Evolutionary conservation across 2,888 invertebrate species (phyloP), one percentile per base, ranked within the genome.

Genomic region (Drosophila engyochracea): DNA sequence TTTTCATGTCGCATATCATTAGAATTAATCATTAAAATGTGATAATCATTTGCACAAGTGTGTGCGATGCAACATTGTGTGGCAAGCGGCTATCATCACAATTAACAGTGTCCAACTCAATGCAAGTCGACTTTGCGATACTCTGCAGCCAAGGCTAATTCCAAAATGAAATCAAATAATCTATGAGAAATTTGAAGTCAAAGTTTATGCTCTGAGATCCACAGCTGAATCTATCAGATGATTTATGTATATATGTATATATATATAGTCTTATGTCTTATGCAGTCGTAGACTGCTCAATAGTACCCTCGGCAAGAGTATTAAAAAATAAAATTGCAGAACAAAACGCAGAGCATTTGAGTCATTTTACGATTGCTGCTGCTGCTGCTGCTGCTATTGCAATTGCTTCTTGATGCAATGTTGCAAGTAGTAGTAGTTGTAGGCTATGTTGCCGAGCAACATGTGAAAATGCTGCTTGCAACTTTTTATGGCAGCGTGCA

Each of bases 11-110:
- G 92, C 91, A 91, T 91, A 86, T 86, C 91, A 91, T 91, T 92
- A 91, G 91, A 90, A 92, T 91, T 91, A 91, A 91, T 91, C 92
- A 92, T 91, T 91, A 92, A 92, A 89, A 83, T 90, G 91, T 88
- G 92, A 91, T 91, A 92, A 91, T 91, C 91, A 91, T 90, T 84
- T 86, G 86, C 88, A 89, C 91, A 90, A 87, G 91, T 90, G 89
- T 82, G 31, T 31, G 22, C 41, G 19, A 19, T 79, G 91, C 92
- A 91, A 92, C 91, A 92, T 69, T 91, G 92, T 91, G 78, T 65
- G 67, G 59, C 69, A 19, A 55, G 19, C 25, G 19, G 25, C 12
- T 19, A 55, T 16, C 47, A 47, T 47, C 47, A 47, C 25, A 47
- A 47, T 47, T 47, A 47, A 47, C 47, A 4, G 22, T 47, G 47